Evolutionary conservation across 2,113 vertebrate genomes (phyloP).

Genomic region (Motacilla tschutschensis): DNA sequence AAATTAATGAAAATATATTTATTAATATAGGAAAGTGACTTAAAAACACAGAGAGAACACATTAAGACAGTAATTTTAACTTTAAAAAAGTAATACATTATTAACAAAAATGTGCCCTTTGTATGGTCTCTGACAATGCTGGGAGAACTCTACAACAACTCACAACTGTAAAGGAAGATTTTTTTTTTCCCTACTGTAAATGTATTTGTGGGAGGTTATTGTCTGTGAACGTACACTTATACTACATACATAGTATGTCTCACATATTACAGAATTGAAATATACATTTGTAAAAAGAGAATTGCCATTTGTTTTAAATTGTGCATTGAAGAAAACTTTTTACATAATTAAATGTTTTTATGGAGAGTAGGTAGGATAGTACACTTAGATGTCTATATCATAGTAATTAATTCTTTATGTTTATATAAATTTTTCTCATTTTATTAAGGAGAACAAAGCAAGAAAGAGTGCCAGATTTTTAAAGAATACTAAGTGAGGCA

Average conservation of each 20-base stretch:
- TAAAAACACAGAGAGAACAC: neutral
- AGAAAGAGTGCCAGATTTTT: neutral
- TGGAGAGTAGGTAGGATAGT: neutral
- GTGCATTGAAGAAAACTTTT: neutral
- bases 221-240: neutral
- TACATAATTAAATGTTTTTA: neutral
- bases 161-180: neutral
- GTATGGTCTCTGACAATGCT: neutral
- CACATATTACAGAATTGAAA: neutral
- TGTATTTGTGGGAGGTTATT: neutral
- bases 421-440: neutral
- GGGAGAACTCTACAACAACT: neutral
- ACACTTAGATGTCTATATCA: neutral
- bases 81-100: neutral
- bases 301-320: neutral
- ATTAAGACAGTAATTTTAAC: neutral
- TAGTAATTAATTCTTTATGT: neutral
- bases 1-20: neutral
- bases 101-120: neutral
- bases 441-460: neutral
- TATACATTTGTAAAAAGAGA: neutral
- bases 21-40: neutral
- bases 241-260: neutral
- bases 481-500: neutral
- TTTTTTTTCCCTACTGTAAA: neutral